Evolutionary conservation across 2,888 invertebrate species (phyloP), one percentile per base, ranked within the genome.

Genomic region (Hedychridium roseum): DNA sequence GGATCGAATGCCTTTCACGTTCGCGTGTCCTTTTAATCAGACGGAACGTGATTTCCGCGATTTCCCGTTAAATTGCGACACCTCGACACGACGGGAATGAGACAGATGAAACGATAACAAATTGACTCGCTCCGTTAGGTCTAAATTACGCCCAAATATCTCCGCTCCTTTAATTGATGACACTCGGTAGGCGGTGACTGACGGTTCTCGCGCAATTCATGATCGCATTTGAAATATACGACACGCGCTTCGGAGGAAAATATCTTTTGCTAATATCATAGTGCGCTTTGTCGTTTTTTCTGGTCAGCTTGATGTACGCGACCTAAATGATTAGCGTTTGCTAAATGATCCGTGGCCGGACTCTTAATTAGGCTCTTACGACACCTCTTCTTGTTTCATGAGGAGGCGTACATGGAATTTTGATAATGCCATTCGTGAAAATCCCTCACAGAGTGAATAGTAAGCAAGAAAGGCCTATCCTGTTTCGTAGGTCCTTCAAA

Each of bases 161-260:
- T 15, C 35, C 43, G 37, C 31, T 41, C 43, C 27, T 36, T 32
- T 53, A 57, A 64, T 64, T 67, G 62, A 58, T 60, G 39, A 35
- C 34, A 21, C 34, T 30, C 11, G 6, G 27, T 47, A 40, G 27
- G 23, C 43, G 28, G 36, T 35, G 38, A 41, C n/a, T n/a, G n/a
- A n/a, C n/a, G n/a, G n/a, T n/a, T n/a, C n/a, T n/a, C n/a, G n/a
- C n/a, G n/a, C n/a, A n/a, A n/a, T n/a, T n/a, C n/a, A n/a, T n/a
- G n/a, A n/a, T n/a, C n/a, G n/a, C n/a, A n/a, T n/a, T n/a, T n/a
- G n/a, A n/a, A n/a, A n/a, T n/a, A n/a, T n/a, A n/a, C n/a, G n/a
- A n/a, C n/a, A n/a, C n/a, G n/a, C n/a, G n/a, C n/a, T n/a, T n/a
- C n/a, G 12, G 3, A 12, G 9, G 30, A n/a, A 15, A 30, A 16